These are phyloP conservation scores for Eupithecia insigniata DNA, from an alignment of 2,888 invertebrate genomes.

Conservation along the genomic window DNA sequence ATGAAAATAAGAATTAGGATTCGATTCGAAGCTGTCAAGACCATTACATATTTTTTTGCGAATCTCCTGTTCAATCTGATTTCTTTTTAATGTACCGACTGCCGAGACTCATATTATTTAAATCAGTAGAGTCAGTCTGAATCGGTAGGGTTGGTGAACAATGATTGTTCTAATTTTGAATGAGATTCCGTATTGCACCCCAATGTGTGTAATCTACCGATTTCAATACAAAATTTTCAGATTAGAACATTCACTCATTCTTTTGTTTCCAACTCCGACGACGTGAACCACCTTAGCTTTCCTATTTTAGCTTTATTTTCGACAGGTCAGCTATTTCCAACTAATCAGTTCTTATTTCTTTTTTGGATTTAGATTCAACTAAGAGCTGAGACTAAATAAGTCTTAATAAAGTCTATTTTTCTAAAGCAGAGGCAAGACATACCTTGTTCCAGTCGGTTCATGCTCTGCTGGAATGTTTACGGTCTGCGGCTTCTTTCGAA, in stretches of 20 bases:
- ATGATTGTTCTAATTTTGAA: background rate
- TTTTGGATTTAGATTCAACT: background rate
- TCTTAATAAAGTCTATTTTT: background rate
- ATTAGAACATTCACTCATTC: background rate
- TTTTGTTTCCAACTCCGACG: background rate
- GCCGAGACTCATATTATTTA: background rate
- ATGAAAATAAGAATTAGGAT: background rate
- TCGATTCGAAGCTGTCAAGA: background rate
- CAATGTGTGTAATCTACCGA: background rate
- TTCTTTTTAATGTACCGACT: background rate
- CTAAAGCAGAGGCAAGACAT: background rate
- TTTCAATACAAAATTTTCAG: background rate
- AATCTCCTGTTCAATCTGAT: background rate
- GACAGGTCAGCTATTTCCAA: background rate
- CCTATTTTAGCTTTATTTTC: background rate
- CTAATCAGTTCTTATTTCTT: background rate
- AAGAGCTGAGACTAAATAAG: no score
- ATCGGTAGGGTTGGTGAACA: background rate
- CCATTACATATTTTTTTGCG: no score
- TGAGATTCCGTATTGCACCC: background rate
- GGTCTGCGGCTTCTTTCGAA: slow-evolving; percentile 80
- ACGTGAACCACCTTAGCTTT: background rate
- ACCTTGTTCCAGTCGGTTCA: slow-evolving; percentile 70
- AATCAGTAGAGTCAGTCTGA: background rate
- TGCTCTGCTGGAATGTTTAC: slow-evolving; percentile 81